Percentiles rank a stretch among this genome's conserved stretches.
Conservation (phyloP, 2,113 vertebrate genomes). For the Aspiorhynchus laticeps region DNA sequence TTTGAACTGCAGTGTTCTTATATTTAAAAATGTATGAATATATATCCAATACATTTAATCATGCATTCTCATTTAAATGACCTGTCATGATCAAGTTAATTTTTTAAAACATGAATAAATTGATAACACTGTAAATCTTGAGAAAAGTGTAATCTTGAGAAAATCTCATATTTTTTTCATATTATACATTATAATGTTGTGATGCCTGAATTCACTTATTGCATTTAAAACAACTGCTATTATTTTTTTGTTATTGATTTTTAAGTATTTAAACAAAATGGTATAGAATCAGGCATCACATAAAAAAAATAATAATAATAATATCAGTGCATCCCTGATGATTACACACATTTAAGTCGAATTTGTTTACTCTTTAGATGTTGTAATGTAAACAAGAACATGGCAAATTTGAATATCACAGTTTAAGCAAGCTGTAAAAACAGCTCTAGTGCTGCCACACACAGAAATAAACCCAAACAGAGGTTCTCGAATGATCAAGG, state of each 20-base stretch:
- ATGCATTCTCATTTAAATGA: background rate
- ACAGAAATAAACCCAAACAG: background rate
- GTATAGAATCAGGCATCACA: background rate
- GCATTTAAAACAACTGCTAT: background rate
- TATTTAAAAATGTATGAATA: background rate
- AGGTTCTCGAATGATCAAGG: constrained; percentile 30
- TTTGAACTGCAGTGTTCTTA: background rate
- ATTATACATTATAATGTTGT: background rate
- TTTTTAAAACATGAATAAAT: too few relatives aligned
- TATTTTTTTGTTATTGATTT: background rate
- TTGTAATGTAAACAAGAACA: background rate
- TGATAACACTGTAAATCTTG: too few relatives aligned
- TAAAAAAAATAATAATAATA: background rate
- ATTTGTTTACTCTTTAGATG: background rate
- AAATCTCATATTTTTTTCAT: background rate
- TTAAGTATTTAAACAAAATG: background rate
- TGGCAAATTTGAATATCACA: background rate
- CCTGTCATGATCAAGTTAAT: background rate
- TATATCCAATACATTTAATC: background rate
- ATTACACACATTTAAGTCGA: constrained; percentile 24
- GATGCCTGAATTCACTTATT: too few relatives aligned
- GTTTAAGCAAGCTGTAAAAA: background rate
- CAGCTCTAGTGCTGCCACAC: background rate
- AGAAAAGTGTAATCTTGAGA: too few relatives aligned
- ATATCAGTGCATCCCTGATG: background rate